phyloP scores from a whole-genome alignment of 1,140 invertebrate genomes.

The Sycophaga agraensis region DNA sequence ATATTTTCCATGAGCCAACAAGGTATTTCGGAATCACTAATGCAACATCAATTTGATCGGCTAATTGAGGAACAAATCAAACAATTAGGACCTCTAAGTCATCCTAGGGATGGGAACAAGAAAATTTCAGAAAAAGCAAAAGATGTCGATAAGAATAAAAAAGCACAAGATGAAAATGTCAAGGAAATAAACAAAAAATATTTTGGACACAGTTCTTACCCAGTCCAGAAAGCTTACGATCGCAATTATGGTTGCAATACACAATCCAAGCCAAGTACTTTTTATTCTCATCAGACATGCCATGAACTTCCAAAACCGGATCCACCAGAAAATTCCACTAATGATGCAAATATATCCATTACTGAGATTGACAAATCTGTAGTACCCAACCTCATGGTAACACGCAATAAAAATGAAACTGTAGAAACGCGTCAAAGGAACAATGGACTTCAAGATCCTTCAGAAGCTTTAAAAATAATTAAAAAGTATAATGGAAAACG shows the following conservation, averaged over 20 bases:
- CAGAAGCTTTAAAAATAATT: conserved; percentile 15
- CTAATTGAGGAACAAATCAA: conserved; percentile 44
- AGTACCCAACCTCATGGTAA: neutral
- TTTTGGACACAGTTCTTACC: too few species aligned
- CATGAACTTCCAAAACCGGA: too few species aligned
- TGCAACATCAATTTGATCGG: conserved; percentile 45
- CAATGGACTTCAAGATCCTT: conserved; percentile 46
- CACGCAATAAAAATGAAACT: conserved; percentile 31
- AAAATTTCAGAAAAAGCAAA: neutral
- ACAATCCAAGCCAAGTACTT: too few species aligned
- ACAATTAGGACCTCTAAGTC: conserved; percentile 35
- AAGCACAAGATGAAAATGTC: neutral
- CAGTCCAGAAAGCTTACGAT: too few species aligned
- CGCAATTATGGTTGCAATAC: too few species aligned
- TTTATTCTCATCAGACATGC: too few species aligned
- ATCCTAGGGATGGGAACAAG: too few species aligned
- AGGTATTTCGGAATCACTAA: conserved; percentile 38
- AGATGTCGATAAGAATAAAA: neutral
- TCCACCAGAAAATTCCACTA: too few species aligned
- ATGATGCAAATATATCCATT: neutral
- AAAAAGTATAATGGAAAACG: conserved; percentile 29
- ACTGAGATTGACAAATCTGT: too few species aligned
- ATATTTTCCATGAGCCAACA: conserved; percentile 45
- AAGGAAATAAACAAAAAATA: too few species aligned
- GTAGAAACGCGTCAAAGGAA: conserved; percentile 38